phyloP scores from a whole-genome alignment of 1,140 invertebrate species.

The Medauroidea extradentata region DNA sequence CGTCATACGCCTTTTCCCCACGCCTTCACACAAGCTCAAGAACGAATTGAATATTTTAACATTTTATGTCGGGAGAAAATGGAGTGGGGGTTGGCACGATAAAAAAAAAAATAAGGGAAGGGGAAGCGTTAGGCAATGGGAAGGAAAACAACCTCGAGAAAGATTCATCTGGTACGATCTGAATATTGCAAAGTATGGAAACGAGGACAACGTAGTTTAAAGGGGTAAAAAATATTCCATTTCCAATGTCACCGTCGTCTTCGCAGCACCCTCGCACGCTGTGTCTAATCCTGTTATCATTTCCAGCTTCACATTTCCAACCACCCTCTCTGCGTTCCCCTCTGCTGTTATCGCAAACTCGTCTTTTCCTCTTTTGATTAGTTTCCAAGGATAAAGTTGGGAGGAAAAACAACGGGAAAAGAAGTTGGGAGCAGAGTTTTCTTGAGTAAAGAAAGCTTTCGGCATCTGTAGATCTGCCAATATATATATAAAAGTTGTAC shows the following conservation, averaged over 20 bases:
- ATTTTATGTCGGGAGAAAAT: too few relatives aligned
- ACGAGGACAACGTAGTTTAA: too few relatives aligned
- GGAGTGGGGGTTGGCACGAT: too few relatives aligned
- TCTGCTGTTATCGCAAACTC: conserved; percentile 7
- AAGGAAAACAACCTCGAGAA: too few relatives aligned
- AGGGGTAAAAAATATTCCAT: conserved; percentile 2
- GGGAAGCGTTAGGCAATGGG: too few relatives aligned
- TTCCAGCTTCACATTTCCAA: background rate
- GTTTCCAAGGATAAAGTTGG: conserved; percentile 3
- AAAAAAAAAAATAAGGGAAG: too few relatives aligned
- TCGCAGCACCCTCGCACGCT: background rate
- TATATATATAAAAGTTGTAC: too few relatives aligned
- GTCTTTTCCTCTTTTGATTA: conserved; percentile 11
- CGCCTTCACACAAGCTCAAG: too few relatives aligned
- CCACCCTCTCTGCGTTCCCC: background rate
- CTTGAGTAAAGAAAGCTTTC: too few relatives aligned
- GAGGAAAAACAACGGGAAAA: background rate
- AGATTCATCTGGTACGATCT: conserved; percentile 4
- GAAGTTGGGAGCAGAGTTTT: background rate
- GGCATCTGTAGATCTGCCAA: too few relatives aligned
- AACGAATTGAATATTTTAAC: too few relatives aligned
- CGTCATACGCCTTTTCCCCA: too few relatives aligned
- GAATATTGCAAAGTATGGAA: background rate
- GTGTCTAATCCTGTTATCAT: background rate
- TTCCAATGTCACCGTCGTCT: background rate